Conservation (phyloP, 2,888 invertebrate genomes). For the Cephus runcator region DNA sequence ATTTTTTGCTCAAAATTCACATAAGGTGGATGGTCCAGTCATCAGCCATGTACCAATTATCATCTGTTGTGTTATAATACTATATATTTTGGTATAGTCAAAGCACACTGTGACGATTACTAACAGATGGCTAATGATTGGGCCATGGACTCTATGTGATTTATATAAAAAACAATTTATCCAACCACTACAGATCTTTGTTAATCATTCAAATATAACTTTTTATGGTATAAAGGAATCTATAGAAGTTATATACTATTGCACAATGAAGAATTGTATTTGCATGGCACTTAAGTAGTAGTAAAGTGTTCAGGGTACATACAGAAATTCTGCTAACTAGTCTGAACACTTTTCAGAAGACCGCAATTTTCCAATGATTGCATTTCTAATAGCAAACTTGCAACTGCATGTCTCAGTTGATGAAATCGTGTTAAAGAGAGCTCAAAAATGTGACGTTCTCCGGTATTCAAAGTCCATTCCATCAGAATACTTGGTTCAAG, state of each 20-base stretch:
- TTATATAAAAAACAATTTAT: no score
- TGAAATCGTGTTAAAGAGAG: slow-evolving; percentile 68
- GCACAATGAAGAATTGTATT: neutral
- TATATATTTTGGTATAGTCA: no score
- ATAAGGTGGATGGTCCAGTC: no score
- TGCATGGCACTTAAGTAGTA: neutral
- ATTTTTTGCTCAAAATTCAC: neutral
- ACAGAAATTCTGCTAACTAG: neutral
- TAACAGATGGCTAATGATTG: no score
- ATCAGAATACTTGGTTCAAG: slow-evolving; percentile 67
- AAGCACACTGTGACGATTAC: no score
- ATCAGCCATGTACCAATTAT: no score
- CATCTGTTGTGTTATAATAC: no score
- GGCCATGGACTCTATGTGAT: no score
- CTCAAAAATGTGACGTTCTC: slow-evolving; percentile 66
- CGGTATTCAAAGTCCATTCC: slow-evolving; percentile 67
- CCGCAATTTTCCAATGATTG: slow-evolving; percentile 66
- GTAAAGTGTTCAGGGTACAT: neutral
- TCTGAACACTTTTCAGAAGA: slow-evolving; percentile 58
- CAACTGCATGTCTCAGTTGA: slow-evolving; percentile 67
- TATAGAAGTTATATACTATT: neutral
- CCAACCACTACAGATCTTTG: no score
- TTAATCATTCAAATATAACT: neutral
- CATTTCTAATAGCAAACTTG: slow-evolving; percentile 67
- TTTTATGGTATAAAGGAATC: neutral